Evolutionary conservation across 2,113 vertebrate species (phyloP), one percentile per base, ranked within the genome.

Genomic region (Psittacula cyanocephala): DNA sequence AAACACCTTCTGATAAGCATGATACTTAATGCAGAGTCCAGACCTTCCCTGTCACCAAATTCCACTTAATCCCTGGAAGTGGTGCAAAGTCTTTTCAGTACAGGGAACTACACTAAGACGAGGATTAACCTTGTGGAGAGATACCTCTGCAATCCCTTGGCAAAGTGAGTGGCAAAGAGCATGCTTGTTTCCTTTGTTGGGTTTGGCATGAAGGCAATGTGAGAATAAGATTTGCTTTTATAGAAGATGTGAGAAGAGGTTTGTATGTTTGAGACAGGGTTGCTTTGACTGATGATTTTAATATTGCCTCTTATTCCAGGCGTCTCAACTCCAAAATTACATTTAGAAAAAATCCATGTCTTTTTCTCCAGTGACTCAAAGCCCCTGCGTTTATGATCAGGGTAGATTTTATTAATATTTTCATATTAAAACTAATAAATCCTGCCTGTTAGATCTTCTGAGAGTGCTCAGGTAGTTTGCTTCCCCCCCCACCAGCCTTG

Each of bases 281-380:
- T 87, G 62, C 46, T 95, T 81, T 97, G 93, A 96, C 72, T 92
- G 93, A 94, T 97, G 77, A 87, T 91, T 96, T 95, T 96, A 97
- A 96, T 96, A 92, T 87, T 89, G 41, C 50, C 59, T 70, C 86
- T 93, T 89, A 67, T 35, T 93, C 44, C 7, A 7, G 37, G 41
- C 47, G 89, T 92, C 53, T 87, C 69, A 93, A 81, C 63, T 84
- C 80, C 31, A 81, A 84, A 95, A 93, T 89, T 91, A 46, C 17
- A 11, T 79, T 86, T 0, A 1, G 17, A 59, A 65, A 39, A 77
- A 53, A 28, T 16, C 22, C 8, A 3, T 6, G 12, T 79, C 39
- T 86, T n/a, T 75, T 79, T 79, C 75, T 89, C 16, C 39, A 46
- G 67, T 28, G 35, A 89, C 39, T 96, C 37, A 79, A 35, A 93